Conservation (phyloP, 2,797 vertebrate species). For the Gymnoscopelus microlampas region DNA sequence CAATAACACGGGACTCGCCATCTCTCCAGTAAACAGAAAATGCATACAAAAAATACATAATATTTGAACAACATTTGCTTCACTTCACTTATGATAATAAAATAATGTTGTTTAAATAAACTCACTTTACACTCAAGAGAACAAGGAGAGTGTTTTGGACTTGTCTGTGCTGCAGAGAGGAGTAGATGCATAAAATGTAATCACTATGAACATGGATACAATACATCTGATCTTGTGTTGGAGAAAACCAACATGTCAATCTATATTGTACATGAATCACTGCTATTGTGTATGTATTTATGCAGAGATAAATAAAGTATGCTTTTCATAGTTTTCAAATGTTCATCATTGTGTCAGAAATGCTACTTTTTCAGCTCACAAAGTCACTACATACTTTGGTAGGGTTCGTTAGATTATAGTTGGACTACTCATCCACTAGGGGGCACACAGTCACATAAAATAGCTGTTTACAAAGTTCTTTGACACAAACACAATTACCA, state of each 20-base stretch:
- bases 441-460: neutral
- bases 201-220: neutral
- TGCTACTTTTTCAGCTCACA: neutral
- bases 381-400: too few relatives aligned
- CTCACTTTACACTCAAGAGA: neutral
- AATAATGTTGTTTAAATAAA: too few relatives aligned
- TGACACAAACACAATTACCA: neutral
- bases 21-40: too few relatives aligned
- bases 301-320: conserved; percentile 36
- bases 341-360: neutral
- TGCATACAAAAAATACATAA: too few relatives aligned
- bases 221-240: neutral
- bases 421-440: neutral
- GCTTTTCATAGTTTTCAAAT: conserved; percentile 14
- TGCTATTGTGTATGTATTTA: conserved; percentile 52
- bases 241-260: neutral
- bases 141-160: neutral
- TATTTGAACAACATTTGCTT: too few relatives aligned
- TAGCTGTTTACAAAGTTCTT: neutral
- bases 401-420: neutral
- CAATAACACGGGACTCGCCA: too few relatives aligned
- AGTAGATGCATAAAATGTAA: conserved; percentile 20
- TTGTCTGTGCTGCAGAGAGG: neutral
- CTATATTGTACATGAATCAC: neutral
- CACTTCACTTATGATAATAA: too few relatives aligned